phyloP scores from a whole-genome alignment of 2,888 invertebrate genomes.

The Acrobasis consociella region DNA sequence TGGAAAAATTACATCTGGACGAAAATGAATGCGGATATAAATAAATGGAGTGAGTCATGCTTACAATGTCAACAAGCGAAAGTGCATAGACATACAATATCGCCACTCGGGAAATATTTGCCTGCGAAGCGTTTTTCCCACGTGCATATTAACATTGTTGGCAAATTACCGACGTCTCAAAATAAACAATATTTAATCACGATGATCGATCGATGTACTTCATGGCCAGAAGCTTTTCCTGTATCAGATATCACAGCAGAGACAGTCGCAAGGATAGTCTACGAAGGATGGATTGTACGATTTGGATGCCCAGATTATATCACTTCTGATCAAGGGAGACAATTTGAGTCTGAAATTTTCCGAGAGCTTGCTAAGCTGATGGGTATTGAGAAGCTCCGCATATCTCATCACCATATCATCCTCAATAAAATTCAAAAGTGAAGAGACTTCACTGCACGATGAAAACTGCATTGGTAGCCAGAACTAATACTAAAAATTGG shows the following conservation, averaged over 20 bases:
- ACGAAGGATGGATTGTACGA: slow-evolving; percentile 26
- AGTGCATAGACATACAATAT: too few species aligned
- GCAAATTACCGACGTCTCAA: too few species aligned
- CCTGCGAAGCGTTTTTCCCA: too few species aligned
- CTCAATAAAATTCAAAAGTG: slow-evolving; percentile 21
- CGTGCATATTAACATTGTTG: too few species aligned
- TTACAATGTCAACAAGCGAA: too few species aligned
- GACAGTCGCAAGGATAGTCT: slow-evolving; percentile 38
- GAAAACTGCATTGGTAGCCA: too few species aligned
- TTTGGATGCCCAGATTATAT: slow-evolving; percentile 28
- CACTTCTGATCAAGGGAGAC: slow-evolving; percentile 26
- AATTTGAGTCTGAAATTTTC: slow-evolving; percentile 20
- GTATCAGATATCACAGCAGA: slow-evolving; percentile 34
- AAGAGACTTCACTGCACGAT: slow-evolving; percentile 19
- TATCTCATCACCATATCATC: too few species aligned
- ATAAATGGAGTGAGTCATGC: not conserved
- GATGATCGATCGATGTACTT: slow-evolving; percentile 29
- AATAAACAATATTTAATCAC: too few species aligned
- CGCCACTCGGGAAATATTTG: too few species aligned
- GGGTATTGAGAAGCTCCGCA: slow-evolving; percentile 13
- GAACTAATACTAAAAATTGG: too few species aligned
- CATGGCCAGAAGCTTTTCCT: slow-evolving; percentile 31
- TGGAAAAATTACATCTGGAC: slow-evolving; percentile 31
- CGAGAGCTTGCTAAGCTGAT: not conserved
- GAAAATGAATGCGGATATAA: slow-evolving; percentile 30